Conservation (phyloP, 2,797 vertebrate species). For the Xiphophorus birchmanni region DNA sequence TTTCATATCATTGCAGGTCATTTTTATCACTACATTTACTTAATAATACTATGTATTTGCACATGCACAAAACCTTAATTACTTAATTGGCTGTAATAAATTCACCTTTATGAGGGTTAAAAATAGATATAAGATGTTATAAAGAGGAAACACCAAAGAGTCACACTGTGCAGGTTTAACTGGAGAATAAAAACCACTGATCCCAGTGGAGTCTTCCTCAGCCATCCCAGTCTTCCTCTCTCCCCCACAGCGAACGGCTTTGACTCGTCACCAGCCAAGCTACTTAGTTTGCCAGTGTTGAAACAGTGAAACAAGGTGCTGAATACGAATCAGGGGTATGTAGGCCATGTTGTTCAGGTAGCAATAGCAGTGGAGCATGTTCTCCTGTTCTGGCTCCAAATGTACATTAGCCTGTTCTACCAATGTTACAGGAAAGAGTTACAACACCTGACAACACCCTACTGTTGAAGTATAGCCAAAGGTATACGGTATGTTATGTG, state of each 20-base stretch:
- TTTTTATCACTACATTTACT: not conserved
- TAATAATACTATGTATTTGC: not conserved
- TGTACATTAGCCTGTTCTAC: too few relatives aligned
- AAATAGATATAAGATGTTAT: not conserved
- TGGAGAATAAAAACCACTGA: not conserved
- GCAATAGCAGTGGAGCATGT: not conserved
- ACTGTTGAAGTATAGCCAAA: not conserved
- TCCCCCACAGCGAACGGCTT: not conserved
- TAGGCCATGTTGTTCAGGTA: slow-evolving; percentile 13
- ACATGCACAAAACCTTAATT: not conserved
- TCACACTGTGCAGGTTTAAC: not conserved
- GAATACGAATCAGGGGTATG: slow-evolving; percentile 10
- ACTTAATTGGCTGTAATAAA: not conserved
- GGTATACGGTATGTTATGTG: too few relatives aligned
- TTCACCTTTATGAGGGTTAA: not conserved
- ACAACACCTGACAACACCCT: not conserved
- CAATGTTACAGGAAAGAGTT: not conserved
- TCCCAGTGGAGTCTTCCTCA: not conserved
- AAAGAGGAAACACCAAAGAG: not conserved
- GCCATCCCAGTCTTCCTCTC: not conserved
- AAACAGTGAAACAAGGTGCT: slow-evolving; percentile 6
- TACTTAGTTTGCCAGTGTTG: not conserved
- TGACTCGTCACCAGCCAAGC: not conserved
- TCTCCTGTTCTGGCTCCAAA: not conserved
- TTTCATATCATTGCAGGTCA: not conserved